Conservation (phyloP, 2,888 invertebrate genomes). For the Patella pellucida region DNA sequence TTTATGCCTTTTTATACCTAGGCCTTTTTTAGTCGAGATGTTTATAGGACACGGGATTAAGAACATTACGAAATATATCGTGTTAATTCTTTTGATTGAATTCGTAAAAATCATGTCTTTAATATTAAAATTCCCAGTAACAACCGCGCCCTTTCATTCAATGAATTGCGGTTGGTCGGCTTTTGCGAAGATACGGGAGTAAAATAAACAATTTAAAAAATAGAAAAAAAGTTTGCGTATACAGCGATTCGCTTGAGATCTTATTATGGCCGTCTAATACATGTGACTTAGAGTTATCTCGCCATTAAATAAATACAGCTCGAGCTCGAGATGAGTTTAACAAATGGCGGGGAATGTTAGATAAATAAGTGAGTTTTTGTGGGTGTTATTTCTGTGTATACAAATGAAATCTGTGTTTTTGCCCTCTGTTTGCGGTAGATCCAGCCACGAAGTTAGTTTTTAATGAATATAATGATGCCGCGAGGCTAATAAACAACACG, state of each 20-base stretch:
- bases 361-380: background rate
- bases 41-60: too few relatives aligned
- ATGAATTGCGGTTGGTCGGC: constrained; percentile 1
- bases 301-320: background rate
- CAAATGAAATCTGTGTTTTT: background rate
- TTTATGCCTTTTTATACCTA: too few relatives aligned
- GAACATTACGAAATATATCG: too few relatives aligned
- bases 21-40: too few relatives aligned
- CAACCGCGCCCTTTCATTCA: too few relatives aligned
- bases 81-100: too few relatives aligned
- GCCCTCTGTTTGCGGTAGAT: background rate
- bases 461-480: too few relatives aligned
- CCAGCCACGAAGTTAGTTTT: background rate
- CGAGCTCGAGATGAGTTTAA: background rate
- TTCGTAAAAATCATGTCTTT: too few relatives aligned
- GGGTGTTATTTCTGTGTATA: background rate
- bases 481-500: too few relatives aligned
- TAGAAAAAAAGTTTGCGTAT: background rate
- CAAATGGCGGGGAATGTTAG: background rate
- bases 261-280: too few relatives aligned
- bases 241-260: constrained; percentile 1
- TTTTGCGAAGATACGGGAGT: background rate
- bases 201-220: background rate
- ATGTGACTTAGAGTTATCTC: background rate
- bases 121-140: too few relatives aligned